These are phyloP conservation scores for Macquaria ambigua DNA, from an alignment of 2,113 vertebrate species.

Conservation along the genomic window DNA sequence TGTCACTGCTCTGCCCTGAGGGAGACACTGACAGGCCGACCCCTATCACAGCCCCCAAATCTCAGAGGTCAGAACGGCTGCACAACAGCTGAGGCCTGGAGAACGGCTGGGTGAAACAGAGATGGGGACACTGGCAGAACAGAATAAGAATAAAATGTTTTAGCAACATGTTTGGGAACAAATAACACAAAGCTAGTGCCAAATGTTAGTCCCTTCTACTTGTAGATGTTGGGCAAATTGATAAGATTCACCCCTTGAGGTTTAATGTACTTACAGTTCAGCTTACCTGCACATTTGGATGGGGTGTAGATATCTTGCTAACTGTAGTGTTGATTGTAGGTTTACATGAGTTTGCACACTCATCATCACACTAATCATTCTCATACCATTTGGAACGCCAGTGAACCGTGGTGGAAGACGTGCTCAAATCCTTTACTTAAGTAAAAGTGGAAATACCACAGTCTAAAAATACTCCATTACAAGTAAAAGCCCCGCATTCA, in stretches of 20 bases:
- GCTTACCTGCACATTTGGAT: background rate
- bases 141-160: conserved; percentile 47
- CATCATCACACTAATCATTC: background rate
- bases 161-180: conserved; percentile 10
- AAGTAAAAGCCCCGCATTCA: too few relatives aligned
- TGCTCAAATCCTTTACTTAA: too few relatives aligned
- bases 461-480: too few relatives aligned
- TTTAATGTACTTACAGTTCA: background rate
- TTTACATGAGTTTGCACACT: background rate
- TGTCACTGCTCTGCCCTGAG: conserved; percentile 81
- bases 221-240: background rate
- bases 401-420: too few relatives aligned
- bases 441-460: too few relatives aligned
- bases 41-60: conserved; percentile 73
- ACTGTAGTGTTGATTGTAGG: background rate
- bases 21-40: conserved; percentile 83
- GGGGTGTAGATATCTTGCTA: background rate
- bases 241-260: background rate
- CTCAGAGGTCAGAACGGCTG: conserved; percentile 76
- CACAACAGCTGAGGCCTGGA: conserved; percentile 77
- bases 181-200: background rate
- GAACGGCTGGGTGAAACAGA: conserved; percentile 56
- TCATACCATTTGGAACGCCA: background rate
- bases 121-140: conserved; percentile 36
- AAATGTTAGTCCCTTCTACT: background rate